phyloP scores from a whole-genome alignment of 2,888 invertebrate species.

The Trichacis sp. region DNA sequence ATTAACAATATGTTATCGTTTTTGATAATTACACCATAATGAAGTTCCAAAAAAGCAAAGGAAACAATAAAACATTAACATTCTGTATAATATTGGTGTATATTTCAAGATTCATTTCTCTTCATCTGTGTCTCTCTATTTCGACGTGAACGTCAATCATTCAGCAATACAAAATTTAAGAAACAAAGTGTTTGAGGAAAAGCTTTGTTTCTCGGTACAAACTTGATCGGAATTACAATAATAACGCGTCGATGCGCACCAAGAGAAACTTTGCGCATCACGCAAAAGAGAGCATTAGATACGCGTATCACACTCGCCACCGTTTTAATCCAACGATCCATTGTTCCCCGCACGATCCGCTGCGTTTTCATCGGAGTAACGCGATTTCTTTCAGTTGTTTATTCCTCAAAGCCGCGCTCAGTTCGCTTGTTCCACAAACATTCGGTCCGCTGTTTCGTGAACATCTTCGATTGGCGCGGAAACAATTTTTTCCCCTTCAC shows the following conservation, averaged over 20 bases:
- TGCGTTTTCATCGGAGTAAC: constrained; percentile 37
- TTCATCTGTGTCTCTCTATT: too few relatives aligned
- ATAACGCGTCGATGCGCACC: constrained; percentile 37
- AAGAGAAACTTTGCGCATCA: constrained; percentile 29
- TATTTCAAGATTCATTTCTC: too few relatives aligned
- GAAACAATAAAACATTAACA: too few relatives aligned
- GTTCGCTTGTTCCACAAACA: constrained; percentile 17
- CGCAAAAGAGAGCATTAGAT: constrained; percentile 34
- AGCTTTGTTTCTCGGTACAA: constrained; percentile 24
- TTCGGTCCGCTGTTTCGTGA: constrained; percentile 6
- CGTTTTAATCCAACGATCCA: constrained; percentile 26
- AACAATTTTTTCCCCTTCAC: neutral
- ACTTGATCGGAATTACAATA: constrained; percentile 38
- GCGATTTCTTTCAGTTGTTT: constrained; percentile 41
- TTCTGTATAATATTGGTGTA: too few relatives aligned
- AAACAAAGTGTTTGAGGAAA: too few relatives aligned
- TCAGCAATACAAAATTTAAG: too few relatives aligned
- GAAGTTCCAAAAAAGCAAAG: too few relatives aligned
- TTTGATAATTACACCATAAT: too few relatives aligned
- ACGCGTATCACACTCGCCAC: constrained; percentile 27
- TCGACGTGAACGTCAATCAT: too few relatives aligned
- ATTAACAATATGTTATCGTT: too few relatives aligned
- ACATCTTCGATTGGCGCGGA: neutral
- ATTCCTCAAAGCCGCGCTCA: constrained; percentile 23
- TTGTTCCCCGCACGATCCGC: constrained; percentile 28